Base-by-base conservation (phyloP, 2,888 invertebrate species). In the Cepaea hortensis region DNA sequence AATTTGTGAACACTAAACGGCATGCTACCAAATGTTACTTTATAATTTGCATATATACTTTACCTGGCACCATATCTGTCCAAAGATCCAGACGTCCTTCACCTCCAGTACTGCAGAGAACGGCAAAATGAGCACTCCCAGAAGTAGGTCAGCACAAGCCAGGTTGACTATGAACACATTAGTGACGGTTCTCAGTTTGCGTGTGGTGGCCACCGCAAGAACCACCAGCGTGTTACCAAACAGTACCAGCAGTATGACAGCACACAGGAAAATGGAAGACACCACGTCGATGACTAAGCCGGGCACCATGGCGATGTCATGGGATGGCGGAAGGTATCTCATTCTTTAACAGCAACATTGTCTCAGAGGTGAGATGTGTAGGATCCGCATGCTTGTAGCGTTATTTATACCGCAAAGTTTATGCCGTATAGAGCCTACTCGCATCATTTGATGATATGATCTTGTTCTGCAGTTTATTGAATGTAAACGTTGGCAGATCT, bases 141-240 rank as follows among this genome's bases (percentile, higher is more conserved):
- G 98, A 93, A 98, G 95, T 88, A 99, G 96, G 95, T 99, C 99
- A 79, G 99, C 98, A 46, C 98, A 97, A 0, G 99, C 99, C 93
- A 99, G 96, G 80, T 98, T 98, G 89, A 98, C 98, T 94, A 99
- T 98, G 95, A 99, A 98, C 93, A 98, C 96, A 95, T 99, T 99
- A 89, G 98, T 99, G 91, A 98, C 98, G 91, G 98, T 98, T 90
- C 98, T 96, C 90, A 99, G 96, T 95, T 98, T 98, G 62, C 90
- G 88, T 89, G 97, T 97, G 95, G 97, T 97, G 94, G 97, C 97
- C 87, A 98, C 98, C 86, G 98, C 98, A 85, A 97, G 96, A 93
- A 98, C 98, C 91, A 98, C 98, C 90, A 98, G 96, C 94, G 97
- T 97, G 95, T 98, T 98, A 85, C 98, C 98, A 87, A 97, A 96